These are phyloP conservation scores for Kryptolebias marmoratus DNA, from an alignment of 2,113 vertebrate genomes.

Conservation along the genomic window DNA sequence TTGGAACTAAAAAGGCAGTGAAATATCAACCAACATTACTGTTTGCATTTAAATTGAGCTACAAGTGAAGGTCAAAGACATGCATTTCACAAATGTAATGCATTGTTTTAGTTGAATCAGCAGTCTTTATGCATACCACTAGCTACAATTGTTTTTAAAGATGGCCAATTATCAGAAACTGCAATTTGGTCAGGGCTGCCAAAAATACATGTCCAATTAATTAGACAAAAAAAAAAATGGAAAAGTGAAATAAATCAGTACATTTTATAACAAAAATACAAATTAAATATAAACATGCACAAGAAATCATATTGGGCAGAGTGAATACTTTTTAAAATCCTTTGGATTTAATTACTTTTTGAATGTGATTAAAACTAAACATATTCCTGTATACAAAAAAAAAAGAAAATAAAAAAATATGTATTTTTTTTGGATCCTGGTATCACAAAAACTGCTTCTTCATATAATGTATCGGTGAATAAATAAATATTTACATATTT, in stretches of 20 bases:
- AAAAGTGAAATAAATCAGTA: slow-evolving; percentile 1
- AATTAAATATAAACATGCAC: slow-evolving; percentile 30
- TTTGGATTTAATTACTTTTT: slow-evolving; percentile 11
- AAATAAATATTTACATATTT: slow-evolving; percentile 59
- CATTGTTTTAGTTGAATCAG: slow-evolving; percentile 70
- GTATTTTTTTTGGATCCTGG: slow-evolving; percentile 41
- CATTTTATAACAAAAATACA: slow-evolving; percentile 50
- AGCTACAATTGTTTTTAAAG: slow-evolving; percentile 12
- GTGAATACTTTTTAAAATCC: slow-evolving; percentile 18
- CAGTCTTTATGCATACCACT: slow-evolving; percentile 77
- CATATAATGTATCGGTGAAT: slow-evolving; percentile 56
- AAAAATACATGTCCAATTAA: slow-evolving; percentile 79
- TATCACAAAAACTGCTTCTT: slow-evolving; percentile 85
- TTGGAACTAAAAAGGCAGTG: slow-evolving; percentile 41
- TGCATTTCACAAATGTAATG: slow-evolving; percentile 40
- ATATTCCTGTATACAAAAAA: slow-evolving; percentile 3
- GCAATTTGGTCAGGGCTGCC: slow-evolving; percentile 74
- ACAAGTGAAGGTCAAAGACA: slow-evolving; percentile 24
- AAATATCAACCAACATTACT: slow-evolving; percentile 11
- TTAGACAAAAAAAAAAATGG: slow-evolving; percentile 13
- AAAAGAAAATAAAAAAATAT: slow-evolving; percentile 5
- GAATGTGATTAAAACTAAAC: slow-evolving; percentile 2
- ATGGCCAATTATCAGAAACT: slow-evolving; percentile 15
- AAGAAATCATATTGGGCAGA: slow-evolving; percentile 33
- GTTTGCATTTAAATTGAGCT: slow-evolving; percentile 32